These are phyloP conservation scores for Laupala kohalensis DNA, from an alignment of 1,140 invertebrate species.

Conservation along the genomic window DNA sequence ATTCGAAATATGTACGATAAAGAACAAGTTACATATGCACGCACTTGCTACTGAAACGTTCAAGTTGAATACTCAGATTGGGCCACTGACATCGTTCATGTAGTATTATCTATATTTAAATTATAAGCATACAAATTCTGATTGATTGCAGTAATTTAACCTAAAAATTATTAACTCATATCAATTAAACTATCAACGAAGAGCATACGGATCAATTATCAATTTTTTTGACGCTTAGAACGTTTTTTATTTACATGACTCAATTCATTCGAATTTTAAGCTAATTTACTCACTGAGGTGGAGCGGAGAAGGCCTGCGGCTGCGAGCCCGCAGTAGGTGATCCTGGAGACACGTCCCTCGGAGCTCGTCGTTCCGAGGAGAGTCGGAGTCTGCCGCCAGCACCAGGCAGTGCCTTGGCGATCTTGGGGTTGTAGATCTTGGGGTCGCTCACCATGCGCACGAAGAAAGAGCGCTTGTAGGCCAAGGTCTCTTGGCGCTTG, in stretches of 20 bases:
- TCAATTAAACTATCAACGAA: no score
- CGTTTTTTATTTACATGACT: not conserved
- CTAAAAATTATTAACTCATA: no score
- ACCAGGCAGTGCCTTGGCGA: conserved; percentile 48
- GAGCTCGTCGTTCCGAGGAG: not conserved
- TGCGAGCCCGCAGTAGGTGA: conserved; percentile 15
- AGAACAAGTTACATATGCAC: no score
- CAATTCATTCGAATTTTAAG: not conserved
- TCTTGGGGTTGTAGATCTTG: conserved; percentile 86
- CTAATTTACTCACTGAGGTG: no score
- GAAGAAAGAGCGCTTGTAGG: conserved; percentile 86
- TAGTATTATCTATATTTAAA: no score
- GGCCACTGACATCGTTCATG: no score
- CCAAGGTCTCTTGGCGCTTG: conserved; percentile 56
- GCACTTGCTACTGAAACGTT: no score
- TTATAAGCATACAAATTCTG: no score
- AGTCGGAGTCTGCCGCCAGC: not conserved
- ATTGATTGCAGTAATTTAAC: no score
- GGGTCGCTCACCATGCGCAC: conserved; percentile 95
- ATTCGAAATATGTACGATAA: no score
- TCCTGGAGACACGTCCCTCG: conserved; percentile 11
- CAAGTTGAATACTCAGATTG: no score
- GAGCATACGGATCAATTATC: not conserved
- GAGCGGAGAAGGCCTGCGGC: not conserved
- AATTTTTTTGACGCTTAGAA: not conserved